phyloP scores from a whole-genome alignment of 2,113 vertebrate genomes.

The Girardinichthys multiradiatus region DNA sequence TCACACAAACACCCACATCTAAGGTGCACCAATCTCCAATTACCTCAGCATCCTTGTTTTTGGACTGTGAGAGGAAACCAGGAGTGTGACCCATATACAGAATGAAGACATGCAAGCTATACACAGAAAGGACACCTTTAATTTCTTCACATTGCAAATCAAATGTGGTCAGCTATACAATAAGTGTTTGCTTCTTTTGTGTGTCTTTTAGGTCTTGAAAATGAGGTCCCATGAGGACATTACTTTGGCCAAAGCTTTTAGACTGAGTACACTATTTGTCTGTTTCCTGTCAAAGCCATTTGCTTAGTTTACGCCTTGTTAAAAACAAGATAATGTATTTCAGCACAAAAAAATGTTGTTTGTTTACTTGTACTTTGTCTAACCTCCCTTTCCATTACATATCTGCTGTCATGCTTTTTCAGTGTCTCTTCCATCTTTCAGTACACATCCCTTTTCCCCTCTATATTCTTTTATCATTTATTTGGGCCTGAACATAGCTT shows the following conservation, averaged over 20 bases:
- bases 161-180: background rate
- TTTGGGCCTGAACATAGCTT: constrained; percentile 46
- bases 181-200: background rate
- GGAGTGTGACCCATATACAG: no score
- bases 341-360: constrained; percentile 15
- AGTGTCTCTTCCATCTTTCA: constrained; percentile 7
- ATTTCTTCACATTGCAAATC: no score
- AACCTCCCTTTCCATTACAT: constrained; percentile 34
- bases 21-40: no score
- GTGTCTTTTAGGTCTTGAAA: constrained; percentile 3
- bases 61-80: no score
- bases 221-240: constrained; percentile 25
- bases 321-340: constrained; percentile 17
- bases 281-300: constrained; percentile 16
- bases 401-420: constrained; percentile 7
- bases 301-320: constrained; percentile 27
- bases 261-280: background rate
- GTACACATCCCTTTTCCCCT: constrained; percentile 14
- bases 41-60: no score
- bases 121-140: no score
- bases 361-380: constrained; percentile 41
- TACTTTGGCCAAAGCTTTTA: constrained; percentile 25
- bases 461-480: constrained; percentile 52
- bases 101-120: no score
- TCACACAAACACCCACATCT: no score